phyloP scores from a whole-genome alignment of 2,797 vertebrate species.

The Gymnocypris eckloni region DNA sequence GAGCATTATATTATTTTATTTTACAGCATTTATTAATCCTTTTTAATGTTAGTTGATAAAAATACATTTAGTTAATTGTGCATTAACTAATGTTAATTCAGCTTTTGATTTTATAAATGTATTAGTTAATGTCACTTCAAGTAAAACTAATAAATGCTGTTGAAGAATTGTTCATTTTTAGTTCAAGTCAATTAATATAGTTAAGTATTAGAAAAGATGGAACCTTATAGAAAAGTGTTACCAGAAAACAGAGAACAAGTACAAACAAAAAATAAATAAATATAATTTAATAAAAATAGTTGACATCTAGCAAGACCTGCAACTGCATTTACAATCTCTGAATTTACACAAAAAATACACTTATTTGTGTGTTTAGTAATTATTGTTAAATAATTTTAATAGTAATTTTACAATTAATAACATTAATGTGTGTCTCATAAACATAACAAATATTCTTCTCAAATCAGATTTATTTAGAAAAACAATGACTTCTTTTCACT shows the following conservation, averaged over 20 bases:
- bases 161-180: background rate
- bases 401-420: background rate
- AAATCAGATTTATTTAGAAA: background rate
- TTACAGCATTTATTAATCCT: background rate
- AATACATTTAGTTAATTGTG: background rate
- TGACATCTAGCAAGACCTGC: slow-evolving; percentile 18
- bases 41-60: background rate
- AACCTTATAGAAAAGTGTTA: background rate
- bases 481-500: background rate
- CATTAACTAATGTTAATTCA: background rate
- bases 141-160: background rate
- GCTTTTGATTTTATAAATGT: background rate
- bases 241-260: background rate
- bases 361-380: background rate
- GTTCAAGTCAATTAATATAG: background rate
- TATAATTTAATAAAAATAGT: background rate
- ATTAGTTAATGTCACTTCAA: background rate
- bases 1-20: too few species aligned
- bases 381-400: background rate
- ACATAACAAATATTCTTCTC: background rate
- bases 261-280: background rate
- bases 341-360: background rate
- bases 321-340: slow-evolving; percentile 53
- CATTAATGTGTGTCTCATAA: background rate
- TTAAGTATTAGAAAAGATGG: background rate